Base-by-base conservation (phyloP, 2,888 invertebrate species). In the Linnaemya tessellans region DNA sequence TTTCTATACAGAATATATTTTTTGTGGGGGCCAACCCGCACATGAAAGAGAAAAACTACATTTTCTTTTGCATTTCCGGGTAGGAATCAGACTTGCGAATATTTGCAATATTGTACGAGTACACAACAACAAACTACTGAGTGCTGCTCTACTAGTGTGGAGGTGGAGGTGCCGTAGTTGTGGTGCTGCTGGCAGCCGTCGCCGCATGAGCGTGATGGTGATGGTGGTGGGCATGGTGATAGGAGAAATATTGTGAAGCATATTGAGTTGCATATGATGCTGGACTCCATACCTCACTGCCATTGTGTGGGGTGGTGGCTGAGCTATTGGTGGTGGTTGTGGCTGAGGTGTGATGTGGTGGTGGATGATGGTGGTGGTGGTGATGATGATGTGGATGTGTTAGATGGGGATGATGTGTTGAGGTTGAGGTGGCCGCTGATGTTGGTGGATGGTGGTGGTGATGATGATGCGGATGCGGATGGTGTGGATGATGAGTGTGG, bases 201-300 rank as follows among this genome's bases (percentile, higher is more conserved):
- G 84, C 84, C 74, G 81, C 79, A 81, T 84, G 82, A 90, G 90
- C 92, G 91, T 91, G 92, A 91, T 87, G 87, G 84, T 89, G 90
- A 82, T 90, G 90, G 88, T 91, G 91, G 87, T 87, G 89, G 87
- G 89, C 89, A 80, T 91, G 91, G 92, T 94, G 94, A 93, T 94
- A 94, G 93, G 94, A 94, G 93, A 94, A 94, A 94, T 94, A 94
- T 94, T 94, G 94, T 90, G 91, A 91, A 93, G 85, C 85, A 71
- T 94, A 94, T 93, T 94, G 94, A 92, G 94, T 93, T 93, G 85
- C 85, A 82, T 94, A 93, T 87, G 92, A 91, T 89, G 93, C 92
- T 88, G 93, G 92, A 90, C 92, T 91, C 93, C 94, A 94, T 94
- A 95, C 94, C 94, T 94, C 94, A 93, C 93, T 93, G 92, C 93